Base-by-base conservation (phyloP, 1,140 invertebrate genomes). In the Rhyzopertha dominica region DNA sequence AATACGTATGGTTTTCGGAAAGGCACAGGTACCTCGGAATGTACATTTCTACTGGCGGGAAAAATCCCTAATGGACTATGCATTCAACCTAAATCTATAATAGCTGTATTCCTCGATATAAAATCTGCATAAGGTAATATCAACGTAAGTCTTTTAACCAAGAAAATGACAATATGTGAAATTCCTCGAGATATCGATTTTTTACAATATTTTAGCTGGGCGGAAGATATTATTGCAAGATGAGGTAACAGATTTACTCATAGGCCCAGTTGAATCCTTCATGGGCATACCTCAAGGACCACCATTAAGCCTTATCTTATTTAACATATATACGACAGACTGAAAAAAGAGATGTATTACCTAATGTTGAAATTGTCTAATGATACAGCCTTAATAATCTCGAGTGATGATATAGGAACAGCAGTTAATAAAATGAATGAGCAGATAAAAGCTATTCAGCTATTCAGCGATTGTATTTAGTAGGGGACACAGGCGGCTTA, bases 261-360 rank as follows among this genome's bases (percentile, higher is more conserved):
- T 44, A 9, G 31, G 32, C 13, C 31, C 13, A n/a, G 12, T 17
- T 13, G 30, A 13, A 44, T 29, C 23, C 7, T 28, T 13, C 18
- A 26, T 10, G 14, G 19, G 22, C 25, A 16, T 28, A 26, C 16
- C 12, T 19, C 47, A 49, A 36, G 47, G 29, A 13, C 44, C 47
- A 10, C 35, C 23, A 5, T 16, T 37, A 4, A 50, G 41, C 17
- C 13, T 42, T 24, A 5, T 34, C 16, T 24, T 44, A 10, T 50
- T 47, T 43, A 54, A 54, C 14, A 31, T 52, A 48, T 20, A 44
- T 44, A n/a, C 14, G 8, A 14, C 16, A 41, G 2, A n/a, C 41
- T 19, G 43, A 34, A 10, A 9, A n/a, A n/a, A n/a, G n/a, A n/a
- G n/a, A n/a, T n/a, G 16, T 14, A 9, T 43, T 24, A 17, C 20